Evolutionary conservation across 2,888 invertebrate species (phyloP).

Genomic region (Tipula helvola): DNA sequence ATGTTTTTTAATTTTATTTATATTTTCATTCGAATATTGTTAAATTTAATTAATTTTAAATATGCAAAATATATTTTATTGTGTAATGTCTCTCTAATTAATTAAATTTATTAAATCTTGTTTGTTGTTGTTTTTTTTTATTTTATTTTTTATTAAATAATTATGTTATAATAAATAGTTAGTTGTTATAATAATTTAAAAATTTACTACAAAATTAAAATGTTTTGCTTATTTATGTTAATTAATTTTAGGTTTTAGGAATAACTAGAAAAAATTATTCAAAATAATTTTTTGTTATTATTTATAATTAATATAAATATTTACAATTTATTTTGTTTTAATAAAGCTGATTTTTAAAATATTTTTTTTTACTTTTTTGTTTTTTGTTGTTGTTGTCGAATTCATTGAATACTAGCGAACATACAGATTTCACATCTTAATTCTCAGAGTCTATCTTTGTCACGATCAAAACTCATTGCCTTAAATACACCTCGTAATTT

Average conservation of each 20-base stretch:
- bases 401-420: constrained; percentile 10
- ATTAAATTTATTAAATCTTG: neutral
- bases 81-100: constrained; percentile 4
- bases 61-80: neutral
- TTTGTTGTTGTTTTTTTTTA: neutral
- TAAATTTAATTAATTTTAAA: constrained; percentile 4
- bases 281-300: neutral
- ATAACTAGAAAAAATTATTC: neutral
- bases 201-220: neutral
- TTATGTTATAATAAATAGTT: neutral
- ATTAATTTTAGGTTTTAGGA: neutral
- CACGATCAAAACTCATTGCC: constrained; percentile 35
- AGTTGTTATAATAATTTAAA: neutral
- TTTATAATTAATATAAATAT: neutral
- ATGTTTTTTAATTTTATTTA: neutral
- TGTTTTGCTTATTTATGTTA: neutral
- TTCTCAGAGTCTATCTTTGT: constrained; percentile 36
- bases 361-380: neutral
- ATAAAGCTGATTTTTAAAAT: neutral
- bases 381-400: neutral
- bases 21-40: neutral
- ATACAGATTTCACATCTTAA: constrained; percentile 19
- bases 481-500: constrained; percentile 26
- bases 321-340: neutral
- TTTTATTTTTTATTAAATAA: neutral